phyloP scores from a whole-genome alignment of 1,140 invertebrate species.

The Plutomurus gul region DNA sequence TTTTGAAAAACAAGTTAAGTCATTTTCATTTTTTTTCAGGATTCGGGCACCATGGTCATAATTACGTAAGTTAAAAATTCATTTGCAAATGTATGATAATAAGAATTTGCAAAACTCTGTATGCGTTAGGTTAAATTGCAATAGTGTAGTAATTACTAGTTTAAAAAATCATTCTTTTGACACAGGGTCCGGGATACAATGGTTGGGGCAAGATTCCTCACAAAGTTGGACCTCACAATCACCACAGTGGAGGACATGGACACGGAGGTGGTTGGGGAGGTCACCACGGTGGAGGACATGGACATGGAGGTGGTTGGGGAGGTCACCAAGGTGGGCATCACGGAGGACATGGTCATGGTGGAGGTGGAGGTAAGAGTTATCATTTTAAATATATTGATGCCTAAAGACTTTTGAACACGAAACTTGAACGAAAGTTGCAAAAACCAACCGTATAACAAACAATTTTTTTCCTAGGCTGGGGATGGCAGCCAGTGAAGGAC shows the following conservation, averaged over 20 bases:
- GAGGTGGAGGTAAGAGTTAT: background rate
- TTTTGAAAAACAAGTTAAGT: too few species aligned
- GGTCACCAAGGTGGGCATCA: background rate
- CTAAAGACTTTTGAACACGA: too few species aligned
- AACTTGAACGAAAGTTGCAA: too few species aligned
- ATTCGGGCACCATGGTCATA: background rate
- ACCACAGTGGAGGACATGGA: background rate
- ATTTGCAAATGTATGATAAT: too few species aligned
- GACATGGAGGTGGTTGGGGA: background rate
- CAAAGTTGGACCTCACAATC: background rate
- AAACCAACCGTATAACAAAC: background rate
- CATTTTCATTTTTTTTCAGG: too few species aligned
- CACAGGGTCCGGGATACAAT: background rate
- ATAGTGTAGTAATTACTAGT: too few species aligned
- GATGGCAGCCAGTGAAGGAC: background rate
- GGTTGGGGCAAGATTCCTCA: background rate
- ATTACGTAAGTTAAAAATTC: too few species aligned
- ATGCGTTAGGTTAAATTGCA: too few species aligned
- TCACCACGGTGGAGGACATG: background rate
- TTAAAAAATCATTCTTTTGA: too few species aligned
- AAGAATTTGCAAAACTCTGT: too few species aligned
- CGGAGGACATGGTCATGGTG: too few species aligned
- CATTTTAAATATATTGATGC: too few species aligned
- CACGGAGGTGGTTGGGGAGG: background rate
- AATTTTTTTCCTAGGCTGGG: background rate